These are phyloP conservation scores for Dryadula phaetusa DNA, from an alignment of 2,888 invertebrate species.

Conservation along the genomic window DNA sequence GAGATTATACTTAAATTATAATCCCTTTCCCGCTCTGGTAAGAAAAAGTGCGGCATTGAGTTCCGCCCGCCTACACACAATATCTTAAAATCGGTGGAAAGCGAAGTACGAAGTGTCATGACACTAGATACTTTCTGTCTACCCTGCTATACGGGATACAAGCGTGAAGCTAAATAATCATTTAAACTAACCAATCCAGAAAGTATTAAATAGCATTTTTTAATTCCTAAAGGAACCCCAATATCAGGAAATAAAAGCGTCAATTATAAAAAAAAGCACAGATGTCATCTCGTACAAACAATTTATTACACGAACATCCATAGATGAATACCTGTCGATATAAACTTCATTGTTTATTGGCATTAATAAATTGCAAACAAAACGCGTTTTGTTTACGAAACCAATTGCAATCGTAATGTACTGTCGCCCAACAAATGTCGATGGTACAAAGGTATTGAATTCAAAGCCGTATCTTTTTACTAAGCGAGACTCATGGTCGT, in stretches of 20 bases:
- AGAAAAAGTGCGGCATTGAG: too few relatives aligned
- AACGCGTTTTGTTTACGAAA: conserved; percentile 75
- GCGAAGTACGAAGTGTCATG: too few relatives aligned
- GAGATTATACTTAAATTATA: too few relatives aligned
- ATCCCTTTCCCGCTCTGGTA: too few relatives aligned
- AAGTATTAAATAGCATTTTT: too few relatives aligned
- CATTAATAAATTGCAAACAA: conserved; percentile 74
- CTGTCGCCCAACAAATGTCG: conserved; percentile 73
- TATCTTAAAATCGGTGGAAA: too few relatives aligned
- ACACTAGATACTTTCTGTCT: too few relatives aligned
- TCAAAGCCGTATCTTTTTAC: conserved; percentile 71
- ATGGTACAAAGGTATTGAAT: conserved; percentile 68
- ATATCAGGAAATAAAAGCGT: neutral
- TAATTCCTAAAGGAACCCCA: too few relatives aligned
- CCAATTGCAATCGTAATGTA: conserved; percentile 64
- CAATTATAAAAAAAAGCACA: conserved; percentile 11
- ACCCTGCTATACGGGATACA: too few relatives aligned
- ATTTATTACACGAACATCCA: conserved; percentile 18
- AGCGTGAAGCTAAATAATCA: too few relatives aligned
- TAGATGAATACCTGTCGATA: conserved; percentile 60
- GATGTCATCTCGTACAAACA: neutral
- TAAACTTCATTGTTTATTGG: conserved; percentile 52
- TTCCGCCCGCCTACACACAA: too few relatives aligned
- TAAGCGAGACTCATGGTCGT: conserved; percentile 55
- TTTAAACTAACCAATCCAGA: too few relatives aligned